These are phyloP conservation scores for Cyclargus thomasi DNA, from an alignment of 1,140 invertebrate species.

Conservation along the genomic window DNA sequence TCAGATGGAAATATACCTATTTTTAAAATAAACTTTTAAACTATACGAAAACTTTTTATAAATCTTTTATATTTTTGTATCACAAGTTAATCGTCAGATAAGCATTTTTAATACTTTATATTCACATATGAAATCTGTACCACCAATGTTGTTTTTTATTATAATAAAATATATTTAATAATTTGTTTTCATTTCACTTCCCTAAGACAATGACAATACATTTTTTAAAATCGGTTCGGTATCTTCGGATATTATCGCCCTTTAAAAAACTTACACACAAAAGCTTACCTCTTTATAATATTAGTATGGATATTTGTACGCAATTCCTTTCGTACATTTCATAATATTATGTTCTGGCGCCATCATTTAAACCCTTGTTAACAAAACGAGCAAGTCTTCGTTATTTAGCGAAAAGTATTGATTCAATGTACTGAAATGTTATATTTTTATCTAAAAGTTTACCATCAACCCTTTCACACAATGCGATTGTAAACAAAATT, in stretches of 20 bases:
- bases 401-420: too few relatives aligned
- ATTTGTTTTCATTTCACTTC: background rate
- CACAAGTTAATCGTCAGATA: background rate
- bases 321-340: too few relatives aligned
- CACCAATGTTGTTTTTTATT: slow-evolving; percentile 3
- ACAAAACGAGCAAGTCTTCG: too few relatives aligned
- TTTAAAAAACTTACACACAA: too few relatives aligned
- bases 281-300: too few relatives aligned
- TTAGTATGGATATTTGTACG: too few relatives aligned
- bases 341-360: too few relatives aligned
- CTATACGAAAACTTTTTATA: background rate
- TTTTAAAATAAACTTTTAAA: background rate
- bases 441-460: background rate
- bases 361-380: too few relatives aligned
- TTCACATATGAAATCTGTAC: background rate
- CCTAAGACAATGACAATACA: too few relatives aligned
- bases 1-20: background rate
- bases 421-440: background rate
- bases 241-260: too few relatives aligned
- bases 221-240: too few relatives aligned
- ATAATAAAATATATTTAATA: background rate
- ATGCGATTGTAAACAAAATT: slow-evolving; percentile 1
- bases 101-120: background rate
- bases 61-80: background rate
- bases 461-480: background rate